Conservation (phyloP, 2,888 invertebrate species). For the Fragum sueziense region DNA sequence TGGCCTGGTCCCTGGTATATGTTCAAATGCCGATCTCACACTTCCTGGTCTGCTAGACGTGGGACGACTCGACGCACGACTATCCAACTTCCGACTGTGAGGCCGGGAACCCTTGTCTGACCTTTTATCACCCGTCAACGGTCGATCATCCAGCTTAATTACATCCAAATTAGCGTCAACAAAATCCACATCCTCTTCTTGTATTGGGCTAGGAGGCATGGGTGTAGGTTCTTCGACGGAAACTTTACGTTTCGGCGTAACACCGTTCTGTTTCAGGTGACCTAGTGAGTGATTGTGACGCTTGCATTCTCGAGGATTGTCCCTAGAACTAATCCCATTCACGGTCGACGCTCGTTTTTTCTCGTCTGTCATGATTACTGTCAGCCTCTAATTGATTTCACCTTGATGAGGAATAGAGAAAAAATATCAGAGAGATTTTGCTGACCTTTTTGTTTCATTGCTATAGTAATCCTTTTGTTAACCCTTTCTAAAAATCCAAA, state of each 20-base stretch:
- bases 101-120: conserved; percentile 20
- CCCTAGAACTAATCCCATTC: conserved; percentile 7
- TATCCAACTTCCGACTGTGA: not conserved
- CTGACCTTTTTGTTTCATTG: no score
- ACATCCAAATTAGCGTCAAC: conserved; percentile 30
- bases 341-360: not conserved
- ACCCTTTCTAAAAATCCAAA: no score
- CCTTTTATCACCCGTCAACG: conserved; percentile 31
- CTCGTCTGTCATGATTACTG: conserved; percentile 20
- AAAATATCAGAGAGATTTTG: no score
- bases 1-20: conserved; percentile 58
- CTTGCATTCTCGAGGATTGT: conserved; percentile 11
- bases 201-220: conserved; percentile 38
- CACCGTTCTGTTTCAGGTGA: conserved; percentile 37
- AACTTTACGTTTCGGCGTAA: conserved; percentile 26
- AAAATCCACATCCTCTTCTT: conserved; percentile 32
- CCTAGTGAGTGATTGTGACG: conserved; percentile 17
- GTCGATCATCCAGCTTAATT: conserved; percentile 42
- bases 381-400: not conserved
- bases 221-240: conserved; percentile 31
- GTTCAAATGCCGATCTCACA: conserved; percentile 53
- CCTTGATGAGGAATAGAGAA: not conserved
- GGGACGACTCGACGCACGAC: conserved; percentile 4
- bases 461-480: no score
- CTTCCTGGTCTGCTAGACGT: conserved; percentile 46